Percentiles rank a stretch among this genome's conserved stretches.
Conservation (phyloP, 2,888 invertebrate species). For the Drosophila neutralis region DNA sequence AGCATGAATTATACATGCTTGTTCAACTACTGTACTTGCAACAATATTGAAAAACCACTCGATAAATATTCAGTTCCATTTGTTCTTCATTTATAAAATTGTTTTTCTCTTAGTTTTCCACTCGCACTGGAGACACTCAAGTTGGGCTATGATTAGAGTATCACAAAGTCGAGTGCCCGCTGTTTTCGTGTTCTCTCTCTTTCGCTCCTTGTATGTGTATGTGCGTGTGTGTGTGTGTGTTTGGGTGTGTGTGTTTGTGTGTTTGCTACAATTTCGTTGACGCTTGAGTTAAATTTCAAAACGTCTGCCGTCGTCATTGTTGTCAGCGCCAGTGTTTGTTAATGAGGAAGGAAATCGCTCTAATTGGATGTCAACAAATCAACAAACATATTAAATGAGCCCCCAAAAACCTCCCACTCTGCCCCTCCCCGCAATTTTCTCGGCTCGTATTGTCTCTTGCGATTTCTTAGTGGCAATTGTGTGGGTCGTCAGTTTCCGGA, state of each 20-base stretch:
- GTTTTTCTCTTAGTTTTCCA: not conserved
- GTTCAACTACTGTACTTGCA: not conserved
- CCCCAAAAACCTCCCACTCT: not conserved
- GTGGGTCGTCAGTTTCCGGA: conserved; percentile 78
- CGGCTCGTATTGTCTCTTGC: not conserved
- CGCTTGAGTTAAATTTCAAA: conserved; percentile 76
- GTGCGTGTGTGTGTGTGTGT: conserved; percentile 35
- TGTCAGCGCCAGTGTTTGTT: conserved; percentile 59
- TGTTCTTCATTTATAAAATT: fast-evolving
- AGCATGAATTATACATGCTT: too few relatives aligned
- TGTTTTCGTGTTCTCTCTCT: not conserved
- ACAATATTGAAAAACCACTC: not conserved
- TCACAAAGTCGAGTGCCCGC: not conserved
- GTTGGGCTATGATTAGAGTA: not conserved
- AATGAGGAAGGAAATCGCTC: conserved; percentile 80
- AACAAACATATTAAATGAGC: conserved; percentile 74
- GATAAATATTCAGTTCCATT: not conserved
- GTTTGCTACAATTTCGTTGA: conserved; percentile 69
- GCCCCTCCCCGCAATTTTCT: not conserved
- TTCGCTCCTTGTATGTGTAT: conserved; percentile 2
- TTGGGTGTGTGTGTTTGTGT: conserved; percentile 20
- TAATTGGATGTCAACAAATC: conserved; percentile 81
- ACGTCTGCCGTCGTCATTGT: conserved; percentile 34
- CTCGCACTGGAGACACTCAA: not conserved
- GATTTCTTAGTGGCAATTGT: conserved; percentile 58